Conservation (phyloP, 2,113 vertebrate species). For the Murina feae region DNA sequence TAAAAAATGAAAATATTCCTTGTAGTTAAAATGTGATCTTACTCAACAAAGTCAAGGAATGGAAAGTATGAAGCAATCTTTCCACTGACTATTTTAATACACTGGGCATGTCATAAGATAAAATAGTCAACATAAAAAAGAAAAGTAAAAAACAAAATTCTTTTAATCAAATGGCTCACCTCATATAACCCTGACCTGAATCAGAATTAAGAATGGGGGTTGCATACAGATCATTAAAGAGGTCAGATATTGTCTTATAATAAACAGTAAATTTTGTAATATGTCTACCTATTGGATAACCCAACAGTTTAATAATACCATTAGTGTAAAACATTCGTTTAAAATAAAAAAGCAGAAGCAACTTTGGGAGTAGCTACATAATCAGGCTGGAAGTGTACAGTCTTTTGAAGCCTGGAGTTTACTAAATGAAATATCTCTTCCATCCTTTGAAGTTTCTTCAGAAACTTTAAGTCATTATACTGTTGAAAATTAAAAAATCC, state of each 20-base stretch:
- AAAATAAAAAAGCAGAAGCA: not conserved
- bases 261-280: not conserved
- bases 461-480: not conserved
- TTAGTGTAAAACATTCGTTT: not conserved
- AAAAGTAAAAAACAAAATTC: not conserved
- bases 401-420: not conserved
- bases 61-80: not conserved
- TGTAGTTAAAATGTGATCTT: conserved; percentile 7
- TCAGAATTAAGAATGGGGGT: not conserved
- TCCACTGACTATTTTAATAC: not conserved
- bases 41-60: not conserved
- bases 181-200: not conserved
- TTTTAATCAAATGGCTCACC: not conserved
- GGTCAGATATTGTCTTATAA: not conserved
- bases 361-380: not conserved
- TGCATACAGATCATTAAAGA: not conserved
- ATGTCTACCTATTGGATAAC: not conserved
- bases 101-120: not conserved
- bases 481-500: not conserved
- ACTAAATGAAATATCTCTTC: not conserved
- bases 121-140: conserved; percentile 35
- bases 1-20: not conserved
- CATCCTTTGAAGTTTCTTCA: not conserved
- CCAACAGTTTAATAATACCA: not conserved
- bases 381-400: not conserved